A percentile compares a stretch with the other conserved stretches of the same genome.
These are phyloP conservation scores for Andrena chrysosceles DNA, from an alignment of 2,888 invertebrate genomes.

Conservation along the genomic window DNA sequence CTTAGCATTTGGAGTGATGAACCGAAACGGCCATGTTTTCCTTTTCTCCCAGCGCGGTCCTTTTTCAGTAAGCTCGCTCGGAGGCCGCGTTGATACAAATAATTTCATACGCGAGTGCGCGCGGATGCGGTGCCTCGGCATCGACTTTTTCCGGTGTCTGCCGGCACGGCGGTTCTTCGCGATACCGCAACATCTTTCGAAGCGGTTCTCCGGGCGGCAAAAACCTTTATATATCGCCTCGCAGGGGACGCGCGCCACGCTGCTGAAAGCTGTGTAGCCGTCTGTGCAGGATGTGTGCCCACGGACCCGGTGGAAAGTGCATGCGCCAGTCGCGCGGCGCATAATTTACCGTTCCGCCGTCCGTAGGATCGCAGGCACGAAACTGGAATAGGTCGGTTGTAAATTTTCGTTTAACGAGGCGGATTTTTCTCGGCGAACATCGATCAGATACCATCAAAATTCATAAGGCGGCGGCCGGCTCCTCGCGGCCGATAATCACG, in stretches of 20 bases:
- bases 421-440: conserved; percentile 45
- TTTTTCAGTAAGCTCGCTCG: background rate
- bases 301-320: conserved; percentile 51
- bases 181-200: conserved; percentile 56
- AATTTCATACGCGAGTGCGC: conserved; percentile 48
- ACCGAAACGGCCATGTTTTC: too few species aligned
- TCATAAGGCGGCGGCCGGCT: conserved; percentile 30
- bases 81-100: conserved; percentile 7
- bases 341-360: conserved; percentile 68
- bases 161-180: background rate
- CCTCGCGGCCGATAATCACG: conserved; percentile 35
- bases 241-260: conserved; percentile 39
- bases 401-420: conserved; percentile 61
- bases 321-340: conserved; percentile 52
- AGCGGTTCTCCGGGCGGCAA: conserved; percentile 31
- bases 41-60: background rate
- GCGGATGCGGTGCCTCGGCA: conserved; percentile 4
- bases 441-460: conserved; percentile 62
- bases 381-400: conserved; percentile 62
- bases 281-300: conserved; percentile 33
- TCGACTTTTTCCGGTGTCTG: conserved; percentile 22
- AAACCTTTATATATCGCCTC: conserved; percentile 39
- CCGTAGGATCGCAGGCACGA: conserved; percentile 59
- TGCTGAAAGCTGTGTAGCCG: conserved; percentile 52
- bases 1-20: too few species aligned